Base-by-base conservation (phyloP, 2,888 invertebrate species). In the Scotopteryx bipunctaria region DNA sequence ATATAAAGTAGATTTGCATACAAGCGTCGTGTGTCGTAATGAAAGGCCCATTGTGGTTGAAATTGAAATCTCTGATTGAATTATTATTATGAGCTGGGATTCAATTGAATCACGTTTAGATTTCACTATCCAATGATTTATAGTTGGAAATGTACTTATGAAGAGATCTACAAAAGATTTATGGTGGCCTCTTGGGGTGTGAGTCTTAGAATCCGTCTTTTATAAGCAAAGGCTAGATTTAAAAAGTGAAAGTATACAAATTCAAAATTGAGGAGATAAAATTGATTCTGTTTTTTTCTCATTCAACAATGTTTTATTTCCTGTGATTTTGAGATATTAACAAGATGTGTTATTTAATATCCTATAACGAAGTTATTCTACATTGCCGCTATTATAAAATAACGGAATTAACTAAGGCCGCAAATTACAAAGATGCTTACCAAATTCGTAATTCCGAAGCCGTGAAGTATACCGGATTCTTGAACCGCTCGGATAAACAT, bases 31-130 rank as follows among this genome's bases (percentile, higher is more conserved):
- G 17, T 27, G 19, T 19, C 31, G 41, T 25, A 38, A 41, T 54
- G 40, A 41, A 45, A 54, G 44, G 37, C 36, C 41, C 14, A 46
- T 55, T 55, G 61, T 56, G 25, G 27, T 40, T 9, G 44, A 56
- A 57, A 57, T 61, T 57, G 55, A 58, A 61, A 61, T 50, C 51
- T 29, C 16, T 43, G 19, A 61, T 61, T 56, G 54, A 58, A 57
- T 49, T 49, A 29, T 29, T 21, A 38, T 38, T 41, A 57, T 56
- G 36, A 41, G 16, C 36, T 9, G 35, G 36, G 25, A 61, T 59
- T 45, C 49, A 53, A 50, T 50, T 45, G 52, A 53, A 50, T 50
- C 61, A 61, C 55, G 59, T 61, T 16, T 41, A 33, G 9, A 35
- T 33, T 15, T 15, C 1, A 13, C 25, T 46, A 32, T 13, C 4